Base-by-base conservation (phyloP, 2,888 invertebrate species). In the Callosobruchus maculatus region DNA sequence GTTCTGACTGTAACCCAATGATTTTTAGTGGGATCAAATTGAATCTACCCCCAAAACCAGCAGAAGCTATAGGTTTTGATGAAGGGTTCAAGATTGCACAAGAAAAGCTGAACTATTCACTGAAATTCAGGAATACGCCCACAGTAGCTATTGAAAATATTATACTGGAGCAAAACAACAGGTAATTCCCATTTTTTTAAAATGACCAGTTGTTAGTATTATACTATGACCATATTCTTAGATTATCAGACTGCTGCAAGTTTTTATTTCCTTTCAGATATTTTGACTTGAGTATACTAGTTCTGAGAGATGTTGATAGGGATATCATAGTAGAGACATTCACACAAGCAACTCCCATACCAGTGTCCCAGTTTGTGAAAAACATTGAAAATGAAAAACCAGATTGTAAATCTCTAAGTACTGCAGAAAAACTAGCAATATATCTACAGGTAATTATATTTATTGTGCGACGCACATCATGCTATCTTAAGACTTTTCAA, bases 61-160 rank as follows among this genome's bases (percentile, higher is more conserved):
- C 89, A 0, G 95, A 95, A 84, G 94, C 95, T 0, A 92, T 95
- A 0, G 95, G 95, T 7, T 94, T 93, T 85, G 92, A 92, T 21
- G 91, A 93, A 4, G 95, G 93, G 13, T 88, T 93, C 77, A 92
- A 92, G 77, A 91, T 91, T 70, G 94, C 94, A 0, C 93, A 94
- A 82, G 93, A 94, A 81, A 89, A 94, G 77, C 91, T 95, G 76
- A 90, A 91, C 71, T 86, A 87, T 73, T 87, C 91, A 22, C 89
- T 93, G 76, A 88, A 90, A 72, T 89, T 89, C 77, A 86, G 91
- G 75, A 90, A 92, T 76, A 89, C 92, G 74, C 92, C 94, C 0
- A 88, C 94, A 7, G 88, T 96, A 2, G 93, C 94, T 0, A 86
- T 95, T 0, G 94, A 96, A 85, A 93, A 92, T 80, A 94, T 94